phyloP scores from a whole-genome alignment of 2,888 invertebrate genomes.

The Cactoblastis cactorum region DNA sequence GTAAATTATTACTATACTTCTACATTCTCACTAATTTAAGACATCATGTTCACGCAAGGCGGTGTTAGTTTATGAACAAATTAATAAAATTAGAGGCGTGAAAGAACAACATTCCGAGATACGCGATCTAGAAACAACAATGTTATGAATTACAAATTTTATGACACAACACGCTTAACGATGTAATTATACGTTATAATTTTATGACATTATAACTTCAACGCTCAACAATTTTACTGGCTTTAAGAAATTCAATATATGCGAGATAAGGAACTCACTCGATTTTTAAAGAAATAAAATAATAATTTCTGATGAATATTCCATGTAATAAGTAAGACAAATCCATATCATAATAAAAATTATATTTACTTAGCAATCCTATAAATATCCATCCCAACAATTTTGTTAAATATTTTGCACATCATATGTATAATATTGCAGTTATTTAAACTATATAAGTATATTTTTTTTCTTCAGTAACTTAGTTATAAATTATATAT shows the following conservation, averaged over 20 bases:
- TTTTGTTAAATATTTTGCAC: too few species aligned
- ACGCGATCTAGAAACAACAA: slow-evolving; percentile 72
- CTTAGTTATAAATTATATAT: too few species aligned
- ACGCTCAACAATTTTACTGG: slow-evolving; percentile 50
- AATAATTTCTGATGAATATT: not conserved
- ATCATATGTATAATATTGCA: too few species aligned
- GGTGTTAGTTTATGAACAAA: slow-evolving; percentile 61
- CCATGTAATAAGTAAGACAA: too few species aligned
- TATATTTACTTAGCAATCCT: too few species aligned
- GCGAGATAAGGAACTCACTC: not conserved
- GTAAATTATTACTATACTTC: not conserved
- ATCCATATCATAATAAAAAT: too few species aligned
- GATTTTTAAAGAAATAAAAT: not conserved
- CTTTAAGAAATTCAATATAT: slow-evolving; percentile 17
- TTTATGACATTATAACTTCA: slow-evolving; percentile 60
- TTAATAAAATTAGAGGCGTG: slow-evolving; percentile 57
- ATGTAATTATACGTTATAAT: slow-evolving; percentile 60
- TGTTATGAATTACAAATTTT: slow-evolving; percentile 73
- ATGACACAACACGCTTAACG: slow-evolving; percentile 52
- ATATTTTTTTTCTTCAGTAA: too few species aligned
- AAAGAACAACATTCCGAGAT: slow-evolving; percentile 51
- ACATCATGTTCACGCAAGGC: slow-evolving; percentile 45
- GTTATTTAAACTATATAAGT: too few species aligned
- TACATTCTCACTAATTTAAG: not conserved
- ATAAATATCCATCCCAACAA: too few species aligned